Evolutionary conservation across 2,888 invertebrate species (phyloP).

Genomic region (Epistrophe eligans): DNA sequence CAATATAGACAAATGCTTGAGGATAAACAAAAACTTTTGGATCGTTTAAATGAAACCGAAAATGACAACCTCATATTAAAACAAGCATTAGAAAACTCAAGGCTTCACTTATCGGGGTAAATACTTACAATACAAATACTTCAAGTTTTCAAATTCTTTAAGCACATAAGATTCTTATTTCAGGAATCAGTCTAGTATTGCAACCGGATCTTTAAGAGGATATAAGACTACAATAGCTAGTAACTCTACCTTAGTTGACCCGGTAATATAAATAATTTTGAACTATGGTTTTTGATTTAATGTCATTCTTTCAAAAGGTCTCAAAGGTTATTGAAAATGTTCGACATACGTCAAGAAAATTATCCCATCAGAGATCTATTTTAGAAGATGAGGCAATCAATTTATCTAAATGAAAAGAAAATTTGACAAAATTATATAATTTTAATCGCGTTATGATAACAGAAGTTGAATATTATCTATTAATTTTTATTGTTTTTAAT

Average conservation of each 20-base stretch:
- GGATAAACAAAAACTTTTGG: conserved; percentile 77
- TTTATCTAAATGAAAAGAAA: not conserved
- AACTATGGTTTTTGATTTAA: not conserved
- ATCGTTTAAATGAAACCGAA: conserved; percentile 68
- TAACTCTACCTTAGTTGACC: conserved; percentile 7
- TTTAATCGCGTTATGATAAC: conserved; percentile 1
- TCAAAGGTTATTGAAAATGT: conserved; percentile 61
- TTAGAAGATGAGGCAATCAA: conserved; percentile 46
- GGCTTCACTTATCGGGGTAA: not conserved
- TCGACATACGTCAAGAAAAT: conserved; percentile 44
- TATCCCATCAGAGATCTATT: conserved; percentile 42
- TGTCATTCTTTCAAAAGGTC: conserved; percentile 30
- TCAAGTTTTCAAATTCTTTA: not conserved
- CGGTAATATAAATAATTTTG: conserved; percentile 33
- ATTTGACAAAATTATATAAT: not conserved
- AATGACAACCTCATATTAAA: conserved; percentile 78
- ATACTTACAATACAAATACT: not conserved
- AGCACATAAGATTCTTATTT: conserved; percentile 1
- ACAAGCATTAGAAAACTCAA: conserved; percentile 74
- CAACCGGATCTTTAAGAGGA: conserved; percentile 15
- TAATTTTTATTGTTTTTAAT: conserved; percentile 53
- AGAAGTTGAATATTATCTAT: too few species aligned
- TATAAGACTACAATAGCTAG: not conserved
- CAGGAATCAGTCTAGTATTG: conserved; percentile 31
- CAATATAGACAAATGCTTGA: conserved; percentile 71